A percentile compares a stretch with the other conserved stretches of the same genome.
phyloP scores from a whole-genome alignment of 2,888 invertebrate species.

The Biston betularia region DNA sequence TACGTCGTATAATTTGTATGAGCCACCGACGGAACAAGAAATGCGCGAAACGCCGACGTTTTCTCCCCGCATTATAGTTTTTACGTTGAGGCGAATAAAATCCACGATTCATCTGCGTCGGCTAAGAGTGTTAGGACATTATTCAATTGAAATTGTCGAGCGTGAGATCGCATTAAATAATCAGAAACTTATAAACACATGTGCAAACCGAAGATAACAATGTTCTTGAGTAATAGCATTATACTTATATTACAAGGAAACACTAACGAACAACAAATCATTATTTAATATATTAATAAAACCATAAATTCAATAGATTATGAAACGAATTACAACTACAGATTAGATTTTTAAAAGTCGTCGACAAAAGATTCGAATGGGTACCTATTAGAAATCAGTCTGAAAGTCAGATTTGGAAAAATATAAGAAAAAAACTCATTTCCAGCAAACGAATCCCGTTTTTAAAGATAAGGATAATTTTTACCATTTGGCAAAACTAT shows the following conservation, averaged over 20 bases:
- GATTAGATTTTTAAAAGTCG: background rate
- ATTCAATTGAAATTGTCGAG: slow-evolving; percentile 52
- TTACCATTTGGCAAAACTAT: background rate
- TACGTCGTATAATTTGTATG: slow-evolving; percentile 84
- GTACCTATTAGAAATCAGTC: no score
- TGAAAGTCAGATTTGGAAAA: background rate
- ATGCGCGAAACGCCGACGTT: slow-evolving; percentile 77
- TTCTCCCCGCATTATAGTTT: slow-evolving; percentile 73
- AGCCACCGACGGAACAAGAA: slow-evolving; percentile 73
- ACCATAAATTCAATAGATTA: background rate
- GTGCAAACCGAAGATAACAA: slow-evolving; percentile 59
- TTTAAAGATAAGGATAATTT: background rate
- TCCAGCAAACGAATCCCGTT: background rate
- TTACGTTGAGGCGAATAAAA: slow-evolving; percentile 72
- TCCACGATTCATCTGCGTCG: slow-evolving; percentile 61
- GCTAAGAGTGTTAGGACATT: slow-evolving; percentile 70
- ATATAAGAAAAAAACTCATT: background rate
- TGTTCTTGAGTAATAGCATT: slow-evolving; percentile 44
- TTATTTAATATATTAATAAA: background rate
- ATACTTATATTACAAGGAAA: slow-evolving; percentile 5
- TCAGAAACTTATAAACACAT: slow-evolving; percentile 72
- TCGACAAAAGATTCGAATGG: no score
- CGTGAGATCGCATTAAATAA: slow-evolving; percentile 81
- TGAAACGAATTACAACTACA: background rate
- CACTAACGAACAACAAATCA: background rate